Percentiles rank a stretch among this genome's conserved stretches.
These are phyloP conservation scores for Empidonax traillii DNA, from an alignment of 2,113 vertebrate genomes.

Conservation along the genomic window DNA sequence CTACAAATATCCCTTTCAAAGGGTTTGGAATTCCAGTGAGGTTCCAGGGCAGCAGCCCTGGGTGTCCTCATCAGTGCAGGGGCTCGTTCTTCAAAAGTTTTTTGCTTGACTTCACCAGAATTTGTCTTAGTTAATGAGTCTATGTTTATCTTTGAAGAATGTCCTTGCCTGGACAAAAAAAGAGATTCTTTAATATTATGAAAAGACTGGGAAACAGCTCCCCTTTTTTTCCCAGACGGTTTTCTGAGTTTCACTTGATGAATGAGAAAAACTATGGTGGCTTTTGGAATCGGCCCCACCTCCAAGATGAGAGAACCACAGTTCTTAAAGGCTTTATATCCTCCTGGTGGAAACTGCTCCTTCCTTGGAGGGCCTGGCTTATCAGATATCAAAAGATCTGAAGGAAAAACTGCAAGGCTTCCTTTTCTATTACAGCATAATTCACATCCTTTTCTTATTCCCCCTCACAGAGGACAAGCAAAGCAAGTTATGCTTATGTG, in stretches of 20 bases:
- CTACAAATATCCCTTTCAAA: not conserved
- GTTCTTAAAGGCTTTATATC: not conserved
- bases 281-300: not conserved
- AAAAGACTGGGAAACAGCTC: not conserved
- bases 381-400: not conserved
- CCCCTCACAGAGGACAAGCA: constrained; percentile 1
- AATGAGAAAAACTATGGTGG: not conserved
- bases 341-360: not conserved
- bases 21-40: not conserved
- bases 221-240: not conserved
- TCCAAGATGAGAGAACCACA: not conserved
- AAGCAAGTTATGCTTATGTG: constrained; percentile 40
- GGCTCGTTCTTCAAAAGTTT: not conserved
- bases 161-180: not conserved
- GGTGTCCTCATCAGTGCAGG: not conserved
- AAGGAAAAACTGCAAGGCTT: not conserved
- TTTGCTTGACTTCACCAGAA: constrained; percentile 2
- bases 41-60: not conserved
- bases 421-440: not conserved
- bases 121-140: not conserved
- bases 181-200: not conserved
- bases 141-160: not conserved
- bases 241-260: not conserved
- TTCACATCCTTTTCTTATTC: not conserved
- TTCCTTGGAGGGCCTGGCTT: not conserved